A percentile compares a stretch with the other conserved stretches of the same genome.
Evolutionary conservation across 2,113 vertebrate species (phyloP).

Genomic region (Conger conger): DNA sequence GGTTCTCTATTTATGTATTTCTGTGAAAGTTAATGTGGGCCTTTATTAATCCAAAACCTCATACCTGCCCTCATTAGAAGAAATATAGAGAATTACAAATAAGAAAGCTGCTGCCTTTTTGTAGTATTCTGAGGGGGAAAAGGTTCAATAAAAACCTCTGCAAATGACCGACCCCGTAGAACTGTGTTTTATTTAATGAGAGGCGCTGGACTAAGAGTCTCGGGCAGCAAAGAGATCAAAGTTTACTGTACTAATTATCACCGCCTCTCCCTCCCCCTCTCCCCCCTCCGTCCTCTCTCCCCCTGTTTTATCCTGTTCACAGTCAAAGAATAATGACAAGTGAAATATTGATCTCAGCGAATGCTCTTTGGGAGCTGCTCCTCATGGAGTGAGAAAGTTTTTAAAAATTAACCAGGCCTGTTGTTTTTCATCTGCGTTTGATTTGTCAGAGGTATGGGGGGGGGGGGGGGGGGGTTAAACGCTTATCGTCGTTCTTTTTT

Average conservation of each 20-base stretch:
- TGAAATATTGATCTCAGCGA: conserved; percentile 48
- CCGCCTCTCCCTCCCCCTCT: neutral
- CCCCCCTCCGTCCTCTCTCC: neutral
- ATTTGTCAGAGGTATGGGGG: conserved; percentile 11
- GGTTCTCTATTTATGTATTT: too few relatives aligned
- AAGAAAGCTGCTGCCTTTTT: neutral
- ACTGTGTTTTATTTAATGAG: conserved; percentile 26
- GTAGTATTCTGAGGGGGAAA: neutral
- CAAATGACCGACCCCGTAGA: neutral
- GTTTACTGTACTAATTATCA: conserved; percentile 29
- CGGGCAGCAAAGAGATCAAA: conserved; percentile 31
- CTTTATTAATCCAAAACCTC: neutral
- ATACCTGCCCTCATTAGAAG: conserved; percentile 20
- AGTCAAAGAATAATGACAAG: conserved; percentile 42
- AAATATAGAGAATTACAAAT: neutral
- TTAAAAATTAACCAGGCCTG: conserved; percentile 43
- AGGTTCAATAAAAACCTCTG: neutral
- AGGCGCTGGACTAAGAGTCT: neutral
- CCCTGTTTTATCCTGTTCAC: conserved; percentile 16
- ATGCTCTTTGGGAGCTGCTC: conserved; percentile 40
- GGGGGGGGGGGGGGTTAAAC: neutral
- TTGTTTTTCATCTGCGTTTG: conserved; percentile 44
- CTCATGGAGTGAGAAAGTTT: conserved; percentile 36
- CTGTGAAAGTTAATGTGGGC: neutral
- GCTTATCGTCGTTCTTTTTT: neutral